Conservation (phyloP, 2,113 vertebrate genomes). For the Sigmodon hispidus region DNA sequence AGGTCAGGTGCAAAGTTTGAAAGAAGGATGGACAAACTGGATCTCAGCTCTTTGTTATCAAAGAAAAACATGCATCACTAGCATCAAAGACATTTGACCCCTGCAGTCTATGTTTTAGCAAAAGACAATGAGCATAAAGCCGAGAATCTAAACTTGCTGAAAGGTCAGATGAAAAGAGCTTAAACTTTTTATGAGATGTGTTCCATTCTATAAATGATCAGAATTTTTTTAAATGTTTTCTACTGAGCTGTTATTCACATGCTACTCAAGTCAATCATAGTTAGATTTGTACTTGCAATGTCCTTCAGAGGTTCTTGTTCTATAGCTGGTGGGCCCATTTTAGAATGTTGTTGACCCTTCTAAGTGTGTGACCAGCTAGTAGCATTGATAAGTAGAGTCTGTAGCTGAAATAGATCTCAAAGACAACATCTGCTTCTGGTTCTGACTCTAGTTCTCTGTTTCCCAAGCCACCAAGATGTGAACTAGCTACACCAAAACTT, state of each 20-base stretch:
- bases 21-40: not conserved
- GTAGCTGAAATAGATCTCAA: not conserved
- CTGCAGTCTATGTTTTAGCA: not conserved
- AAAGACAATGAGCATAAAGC: not conserved
- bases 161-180: not conserved
- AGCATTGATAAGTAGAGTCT: not conserved
- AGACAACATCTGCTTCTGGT: not conserved
- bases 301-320: not conserved
- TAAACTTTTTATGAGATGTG: conserved; percentile 22
- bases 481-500: not conserved
- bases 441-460: not conserved
- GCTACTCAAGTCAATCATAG: not conserved
- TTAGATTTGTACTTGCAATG: not conserved
- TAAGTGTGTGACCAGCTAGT: not conserved
- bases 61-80: not conserved
- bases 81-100: not conserved
- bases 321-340: not conserved
- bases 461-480: not conserved
- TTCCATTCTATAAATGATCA: not conserved
- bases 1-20: not conserved
- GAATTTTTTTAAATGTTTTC: conserved; percentile 2
- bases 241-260: not conserved
- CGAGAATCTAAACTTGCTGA: not conserved
- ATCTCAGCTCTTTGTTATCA: not conserved
- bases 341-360: not conserved